Evolutionary conservation across 1,140 invertebrate genomes (phyloP).

Genomic region (Eurytemora carolleeae): DNA sequence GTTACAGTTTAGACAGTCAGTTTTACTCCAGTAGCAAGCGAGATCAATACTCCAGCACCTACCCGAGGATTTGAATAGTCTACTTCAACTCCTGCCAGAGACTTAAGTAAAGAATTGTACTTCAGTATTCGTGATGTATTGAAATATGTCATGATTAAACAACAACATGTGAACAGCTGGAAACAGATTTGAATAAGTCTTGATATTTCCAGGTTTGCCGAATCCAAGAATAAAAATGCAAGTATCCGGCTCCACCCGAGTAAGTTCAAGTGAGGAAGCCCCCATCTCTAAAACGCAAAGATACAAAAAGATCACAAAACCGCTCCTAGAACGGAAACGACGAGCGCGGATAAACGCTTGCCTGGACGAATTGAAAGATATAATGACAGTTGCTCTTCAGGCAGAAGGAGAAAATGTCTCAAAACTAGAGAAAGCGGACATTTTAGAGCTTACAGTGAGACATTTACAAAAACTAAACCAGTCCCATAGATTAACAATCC

Average conservation of each 20-base stretch:
- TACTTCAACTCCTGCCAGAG: too few relatives aligned
- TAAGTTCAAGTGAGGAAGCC: too few relatives aligned
- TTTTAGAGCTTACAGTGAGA: constrained; percentile 81
- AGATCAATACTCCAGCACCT: too few relatives aligned
- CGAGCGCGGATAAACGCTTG: constrained; percentile 82
- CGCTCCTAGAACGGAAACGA: constrained; percentile 78
- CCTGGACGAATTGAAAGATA: constrained; percentile 71
- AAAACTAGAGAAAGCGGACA: constrained; percentile 92
- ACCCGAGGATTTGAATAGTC: too few relatives aligned
- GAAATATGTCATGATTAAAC: background rate
- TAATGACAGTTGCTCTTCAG: constrained; percentile 66
- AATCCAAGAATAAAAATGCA: too few relatives aligned
- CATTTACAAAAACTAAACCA: constrained; percentile 62
- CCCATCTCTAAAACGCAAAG: constrained; percentile 68
- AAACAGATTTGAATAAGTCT: background rate
- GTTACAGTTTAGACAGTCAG: too few relatives aligned
- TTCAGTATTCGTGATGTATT: background rate
- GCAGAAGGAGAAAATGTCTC: constrained; percentile 63
- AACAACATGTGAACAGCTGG: background rate
- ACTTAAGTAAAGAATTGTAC: background rate
- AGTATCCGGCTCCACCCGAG: too few relatives aligned
- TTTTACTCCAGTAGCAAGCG: too few relatives aligned
- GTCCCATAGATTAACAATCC: constrained; percentile 52
- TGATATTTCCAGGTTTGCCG: background rate
- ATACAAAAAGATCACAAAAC: constrained; percentile 83